Base-by-base conservation (phyloP, 2,888 invertebrate genomes). In the Oeneis ivallda region DNA sequence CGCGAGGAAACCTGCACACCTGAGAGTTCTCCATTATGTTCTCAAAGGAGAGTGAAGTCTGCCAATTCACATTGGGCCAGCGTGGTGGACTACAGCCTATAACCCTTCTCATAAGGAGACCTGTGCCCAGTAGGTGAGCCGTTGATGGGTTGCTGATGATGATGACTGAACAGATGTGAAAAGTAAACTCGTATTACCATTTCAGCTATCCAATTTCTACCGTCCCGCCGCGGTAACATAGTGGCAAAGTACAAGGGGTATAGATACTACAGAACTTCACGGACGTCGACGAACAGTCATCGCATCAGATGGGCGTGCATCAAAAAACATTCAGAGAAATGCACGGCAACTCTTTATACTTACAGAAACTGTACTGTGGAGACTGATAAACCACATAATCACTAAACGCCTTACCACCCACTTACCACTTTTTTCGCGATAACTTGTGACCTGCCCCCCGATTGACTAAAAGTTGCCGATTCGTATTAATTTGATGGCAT, bases 391-490 rank as follows among this genome's bases (percentile, higher is more conserved):
- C 58, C 58, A 0, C 58, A 59, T 15, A 59, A 32, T 8, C 58
- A 74, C 72, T 63, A 10, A 74, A 37, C 37, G 9, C 9, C 7
- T 8, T 37, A 9, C 7, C 7, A 37, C 37, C 26, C 26, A 5
- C n/a, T n/a, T n/a, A n/a, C n/a, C n/a, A n/a, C n/a, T n/a, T n/a
- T n/a, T n/a, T 26, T 2, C 26, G 5, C 5, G 26, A 26, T 26
- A 26, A 26, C 26, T 26, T 26, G 26, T 4, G 26, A 26, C 26
- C 26, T 26, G 26, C 5, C 26, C 2, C 5, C 5, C 26, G 26
- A 26, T 26, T 26, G 26, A 26, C n/a, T n/a, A n/a, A n/a, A n/a
- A n/a, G n/a, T n/a, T n/a, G n/a, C n/a, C n/a, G n/a, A n/a, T n/a
- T 26, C 26, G 26, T 26, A 26, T 26, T 26, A 2, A 26, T 26